phyloP scores from a whole-genome alignment of 2,113 vertebrate genomes.

The Pristiophorus japonicus region DNA sequence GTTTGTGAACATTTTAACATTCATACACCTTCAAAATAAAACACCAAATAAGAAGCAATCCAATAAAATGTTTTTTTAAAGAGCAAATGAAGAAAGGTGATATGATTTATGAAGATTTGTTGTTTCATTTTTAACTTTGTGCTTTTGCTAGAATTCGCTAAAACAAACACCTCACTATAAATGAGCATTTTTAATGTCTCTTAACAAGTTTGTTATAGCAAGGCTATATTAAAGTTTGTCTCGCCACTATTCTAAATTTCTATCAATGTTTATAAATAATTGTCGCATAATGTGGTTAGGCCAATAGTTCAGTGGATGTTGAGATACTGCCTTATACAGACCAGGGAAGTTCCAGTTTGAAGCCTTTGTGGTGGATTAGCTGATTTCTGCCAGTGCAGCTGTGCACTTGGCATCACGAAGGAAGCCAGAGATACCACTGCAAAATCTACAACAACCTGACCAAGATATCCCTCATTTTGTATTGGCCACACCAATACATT shows the following conservation, averaged over 20 bases:
- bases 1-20: background rate
- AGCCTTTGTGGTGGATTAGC: background rate
- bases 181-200: background rate
- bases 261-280: background rate
- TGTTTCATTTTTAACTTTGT: background rate
- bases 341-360: background rate
- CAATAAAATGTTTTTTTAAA: background rate
- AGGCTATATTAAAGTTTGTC: background rate
- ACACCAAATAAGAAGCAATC: background rate
- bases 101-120: background rate
- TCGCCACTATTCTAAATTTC: background rate
- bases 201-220: background rate
- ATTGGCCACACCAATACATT: background rate
- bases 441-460: background rate
- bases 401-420: background rate
- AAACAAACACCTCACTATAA: background rate
- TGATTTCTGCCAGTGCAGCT: background rate
- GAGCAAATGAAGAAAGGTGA: background rate
- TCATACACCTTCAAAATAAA: background rate
- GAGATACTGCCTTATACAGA: background rate
- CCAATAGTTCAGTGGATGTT: background rate
- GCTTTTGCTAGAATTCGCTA: background rate
- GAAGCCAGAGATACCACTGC: background rate
- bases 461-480: background rate
- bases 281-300: background rate